These are phyloP conservation scores for Menidia menidia DNA, from an alignment of 2,797 vertebrate species.

Conservation along the genomic window DNA sequence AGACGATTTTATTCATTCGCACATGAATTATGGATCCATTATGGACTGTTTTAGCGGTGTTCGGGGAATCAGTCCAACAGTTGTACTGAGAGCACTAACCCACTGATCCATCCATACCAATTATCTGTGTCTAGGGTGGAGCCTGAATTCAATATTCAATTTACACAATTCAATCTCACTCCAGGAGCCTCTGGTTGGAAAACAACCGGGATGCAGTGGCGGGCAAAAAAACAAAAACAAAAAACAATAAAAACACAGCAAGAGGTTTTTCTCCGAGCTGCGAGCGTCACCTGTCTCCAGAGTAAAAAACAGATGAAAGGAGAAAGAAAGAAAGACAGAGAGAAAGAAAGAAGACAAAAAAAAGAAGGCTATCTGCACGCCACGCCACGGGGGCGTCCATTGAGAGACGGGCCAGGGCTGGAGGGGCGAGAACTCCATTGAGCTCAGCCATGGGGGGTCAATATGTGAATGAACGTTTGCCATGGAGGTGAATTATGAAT, in stretches of 20 bases:
- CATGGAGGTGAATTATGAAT: conserved; percentile 83
- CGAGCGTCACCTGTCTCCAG: conserved; percentile 41
- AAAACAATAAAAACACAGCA: too few relatives aligned
- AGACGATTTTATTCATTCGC: conserved; percentile 64
- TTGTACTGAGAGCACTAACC: conserved; percentile 60
- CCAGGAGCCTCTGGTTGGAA: conserved; percentile 39
- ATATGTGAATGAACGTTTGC: conserved; percentile 81
- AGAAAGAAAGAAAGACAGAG: not conserved
- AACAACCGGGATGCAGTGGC: conserved; percentile 17
- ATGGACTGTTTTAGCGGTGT: conserved; percentile 59
- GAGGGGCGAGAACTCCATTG: conserved; percentile 77
- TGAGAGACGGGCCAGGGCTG: conserved; percentile 70
- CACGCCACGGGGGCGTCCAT: conserved; percentile 69
- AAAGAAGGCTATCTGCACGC: conserved; percentile 40
- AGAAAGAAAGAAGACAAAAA: not conserved
- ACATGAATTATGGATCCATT: conserved; percentile 75
- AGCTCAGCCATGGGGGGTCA: conserved; percentile 76
- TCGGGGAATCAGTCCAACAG: conserved; percentile 64
- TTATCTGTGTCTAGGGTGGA: conserved; percentile 72
- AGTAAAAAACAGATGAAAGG: conserved; percentile 46
- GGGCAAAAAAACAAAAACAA: conserved; percentile 19
- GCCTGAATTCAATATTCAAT: conserved; percentile 75
- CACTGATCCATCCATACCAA: conserved; percentile 71
- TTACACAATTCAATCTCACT: conserved; percentile 67
- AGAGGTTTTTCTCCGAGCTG: not conserved